Conservation (phyloP, 2,888 invertebrate species). For the Leptogaster cylindrica region DNA sequence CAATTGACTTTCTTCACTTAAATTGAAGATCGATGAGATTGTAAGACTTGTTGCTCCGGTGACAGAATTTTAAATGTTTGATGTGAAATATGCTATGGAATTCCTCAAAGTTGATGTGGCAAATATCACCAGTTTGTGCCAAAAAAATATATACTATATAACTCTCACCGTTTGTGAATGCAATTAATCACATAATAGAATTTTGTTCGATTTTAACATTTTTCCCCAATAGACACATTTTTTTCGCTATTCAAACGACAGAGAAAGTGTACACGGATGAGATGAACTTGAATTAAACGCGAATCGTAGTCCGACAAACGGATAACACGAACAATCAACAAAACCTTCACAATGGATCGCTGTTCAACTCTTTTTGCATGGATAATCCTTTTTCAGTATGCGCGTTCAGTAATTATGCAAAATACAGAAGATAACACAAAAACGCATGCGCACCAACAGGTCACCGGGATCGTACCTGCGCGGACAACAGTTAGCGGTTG, state of each 20-base stretch:
- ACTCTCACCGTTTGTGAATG: slow-evolving; percentile 8
- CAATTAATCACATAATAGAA: slow-evolving; percentile 16
- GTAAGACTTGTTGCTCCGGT: too few relatives aligned
- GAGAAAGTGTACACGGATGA: slow-evolving; percentile 12
- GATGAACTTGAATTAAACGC: not conserved
- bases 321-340: not conserved
- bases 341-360: not conserved
- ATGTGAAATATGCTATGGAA: too few relatives aligned
- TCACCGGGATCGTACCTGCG: slow-evolving; percentile 8
- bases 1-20: slow-evolving; percentile 10
- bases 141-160: too few relatives aligned
- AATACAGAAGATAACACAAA: slow-evolving; percentile 16
- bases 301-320: not conserved
- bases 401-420: slow-evolving; percentile 9
- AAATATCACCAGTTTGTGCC: too few relatives aligned
- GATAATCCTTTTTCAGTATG: not conserved
- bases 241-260: not conserved
- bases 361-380: not conserved
- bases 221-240: not conserved
- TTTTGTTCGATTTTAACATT: slow-evolving; percentile 5
- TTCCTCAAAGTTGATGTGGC: not conserved
- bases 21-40: too few relatives aligned
- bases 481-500: slow-evolving; percentile 23
- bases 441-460: slow-evolving; percentile 17
- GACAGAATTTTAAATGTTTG: too few relatives aligned